Base-by-base conservation (phyloP, 2,888 invertebrate species). In the Agriopis aurantiaria region DNA sequence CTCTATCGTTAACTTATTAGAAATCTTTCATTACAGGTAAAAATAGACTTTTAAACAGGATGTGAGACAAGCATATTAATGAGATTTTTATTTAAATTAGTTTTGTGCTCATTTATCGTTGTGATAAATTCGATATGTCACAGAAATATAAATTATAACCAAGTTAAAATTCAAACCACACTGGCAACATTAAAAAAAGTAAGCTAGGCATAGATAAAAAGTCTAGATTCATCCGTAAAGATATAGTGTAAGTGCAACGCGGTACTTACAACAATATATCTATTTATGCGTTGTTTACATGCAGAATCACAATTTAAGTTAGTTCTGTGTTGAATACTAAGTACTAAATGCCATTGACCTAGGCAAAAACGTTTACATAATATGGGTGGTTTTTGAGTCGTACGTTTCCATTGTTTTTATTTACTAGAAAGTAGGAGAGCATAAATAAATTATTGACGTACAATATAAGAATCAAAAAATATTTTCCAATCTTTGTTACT, bases 341-440 rank as follows among this genome's bases (percentile, higher is more conserved):
- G 74, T 67, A 66, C 10, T 64, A 56, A 69, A 77, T 79, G 87
- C 78, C 87, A 84, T 81, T 83, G 87, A 85, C 85, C 87, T 83
- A 80, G 77, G 81, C 58, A 68, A 66, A 66, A 70, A 70, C n/a
- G 80, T 85, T 85, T 82, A 82, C 83, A 78, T 80, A 79, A 82
- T 72, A 76, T 79, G 78, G 72, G 53, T 53, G 66, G 68, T 72
- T 75, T 71, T 79, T 75, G 57, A 68, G 17, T 11, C 12, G 67
- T 66, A 40, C 14, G 78, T 79, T 69, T 80, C 77, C 82, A 80
- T 75, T 80, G 70, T 72, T 59, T 53, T 41, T 56, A 48, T 60
- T 55, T 55, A 49, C 14, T 17, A 14, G 59, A n/a, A 62, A 52
- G 17, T 41, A 33, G 4, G 12, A 49, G 12, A 48, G 7, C 3